Conservation (phyloP, 2,888 invertebrate genomes). For the Adela reaumurella region DNA sequence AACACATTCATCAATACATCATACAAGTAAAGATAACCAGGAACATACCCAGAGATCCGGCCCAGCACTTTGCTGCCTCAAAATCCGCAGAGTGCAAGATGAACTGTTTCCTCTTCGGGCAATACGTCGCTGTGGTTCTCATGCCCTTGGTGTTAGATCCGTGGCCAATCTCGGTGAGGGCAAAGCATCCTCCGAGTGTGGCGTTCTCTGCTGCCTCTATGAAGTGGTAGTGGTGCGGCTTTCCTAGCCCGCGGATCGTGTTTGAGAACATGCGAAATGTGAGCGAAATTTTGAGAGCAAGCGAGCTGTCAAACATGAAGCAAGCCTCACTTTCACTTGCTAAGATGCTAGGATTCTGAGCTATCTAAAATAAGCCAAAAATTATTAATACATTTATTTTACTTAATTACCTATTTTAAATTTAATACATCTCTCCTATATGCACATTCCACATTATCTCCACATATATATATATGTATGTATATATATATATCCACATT, state of each 20-base stretch:
- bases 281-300: constrained; percentile 63
- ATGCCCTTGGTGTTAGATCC: constrained; percentile 88
- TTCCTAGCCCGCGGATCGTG: constrained; percentile 62
- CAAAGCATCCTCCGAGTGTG: constrained; percentile 61
- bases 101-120: constrained; percentile 70
- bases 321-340: constrained; percentile 50
- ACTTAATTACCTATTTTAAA: too few species aligned
- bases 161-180: constrained; percentile 86
- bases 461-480: too few species aligned
- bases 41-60: constrained; percentile 73
- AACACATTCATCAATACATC: too few species aligned
- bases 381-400: too few species aligned
- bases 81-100: constrained; percentile 82
- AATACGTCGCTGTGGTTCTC: constrained; percentile 81
- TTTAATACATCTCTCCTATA: too few species aligned
- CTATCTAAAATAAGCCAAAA: constrained; percentile 46
- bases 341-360: constrained; percentile 41
- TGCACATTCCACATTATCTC: too few species aligned
- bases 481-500: too few species aligned
- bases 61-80: constrained; percentile 92
- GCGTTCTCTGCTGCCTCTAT: constrained; percentile 36
- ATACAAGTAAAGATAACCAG: too few species aligned
- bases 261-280: constrained; percentile 66
- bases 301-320: constrained; percentile 58
- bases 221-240: constrained; percentile 57